These are phyloP conservation scores for Cepaea nemoralis DNA, from an alignment of 1,140 invertebrate species.

Conservation along the genomic window DNA sequence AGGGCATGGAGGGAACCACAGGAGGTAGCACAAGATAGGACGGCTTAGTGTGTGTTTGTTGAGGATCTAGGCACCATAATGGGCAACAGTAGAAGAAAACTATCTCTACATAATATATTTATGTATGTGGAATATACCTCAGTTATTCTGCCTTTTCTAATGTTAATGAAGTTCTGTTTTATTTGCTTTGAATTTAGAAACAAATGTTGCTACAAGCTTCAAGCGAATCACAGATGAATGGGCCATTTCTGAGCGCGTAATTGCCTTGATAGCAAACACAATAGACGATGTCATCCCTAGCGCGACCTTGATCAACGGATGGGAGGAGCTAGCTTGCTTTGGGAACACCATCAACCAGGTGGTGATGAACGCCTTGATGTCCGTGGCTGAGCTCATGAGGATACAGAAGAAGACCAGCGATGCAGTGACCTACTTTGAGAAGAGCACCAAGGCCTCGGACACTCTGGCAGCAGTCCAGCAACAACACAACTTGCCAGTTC, in stretches of 20 bases:
- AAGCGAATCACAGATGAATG: constrained; percentile 39
- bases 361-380: constrained; percentile 10
- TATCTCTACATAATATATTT: too few relatives aligned
- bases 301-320: constrained; percentile 26
- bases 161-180: too few relatives aligned
- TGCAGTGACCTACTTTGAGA: constrained; percentile 36
- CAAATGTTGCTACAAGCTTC: constrained; percentile 24
- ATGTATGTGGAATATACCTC: too few relatives aligned
- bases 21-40: too few relatives aligned
- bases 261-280: constrained; percentile 23
- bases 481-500: constrained; percentile 37
- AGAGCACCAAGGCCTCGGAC: constrained; percentile 33
- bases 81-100: too few relatives aligned
- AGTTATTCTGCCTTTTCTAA: too few relatives aligned
- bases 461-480: constrained; percentile 38
- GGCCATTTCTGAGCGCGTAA: constrained; percentile 24
- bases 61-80: too few relatives aligned
- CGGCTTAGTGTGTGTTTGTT: too few relatives aligned
- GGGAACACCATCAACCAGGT: constrained; percentile 30
- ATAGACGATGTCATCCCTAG: constrained; percentile 16
- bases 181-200: not conserved
- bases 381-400: constrained; percentile 20
- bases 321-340: constrained; percentile 36
- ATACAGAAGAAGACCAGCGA: constrained; percentile 40
- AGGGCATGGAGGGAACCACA: too few relatives aligned